Evolutionary conservation across 1,140 invertebrate genomes (phyloP), one percentile per base, ranked within the genome.

Genomic region (Drosophila seguyi): DNA sequence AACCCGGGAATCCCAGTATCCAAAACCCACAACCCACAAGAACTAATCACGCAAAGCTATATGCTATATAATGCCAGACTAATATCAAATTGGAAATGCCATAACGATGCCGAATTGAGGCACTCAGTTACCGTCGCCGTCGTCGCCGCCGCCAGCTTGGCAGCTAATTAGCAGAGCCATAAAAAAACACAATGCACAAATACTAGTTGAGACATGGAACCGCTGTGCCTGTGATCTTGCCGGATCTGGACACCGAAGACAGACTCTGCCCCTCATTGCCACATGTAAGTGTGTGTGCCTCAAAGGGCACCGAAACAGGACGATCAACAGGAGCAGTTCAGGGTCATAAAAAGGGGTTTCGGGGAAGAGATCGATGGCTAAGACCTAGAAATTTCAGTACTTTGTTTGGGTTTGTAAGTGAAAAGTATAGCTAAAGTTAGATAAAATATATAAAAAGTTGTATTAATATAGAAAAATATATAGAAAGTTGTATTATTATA

Each of bases 111-210:
- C 20, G 20, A 31, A 18, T 31, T 48, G 27, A 48, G 47, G 45
- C 47, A 52, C 58, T 50, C 18, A 42, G 39, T 42, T 42, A 13
- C 41, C 41, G n/a, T 0, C 13, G 14, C n/a, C n/a, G 10, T 6
- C n/a, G 8, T 3, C n/a, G 18, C 7, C 6, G 55, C n/a, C 7
- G 36, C 18, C 38, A 52, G 45, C 27, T 74, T 16, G n/a, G 36
- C 55, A 27, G 38, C 57, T 62, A 85, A 85, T 85, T 85, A 85
- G 82, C 81, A 86, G 81, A 29, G 16, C 59, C 67, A 86, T 85
- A 81, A 85, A 81, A 85, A 80, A 86, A 80, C 44, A 56, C 57
- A 73, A 66, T 66, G 57, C 56, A 41, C 69, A 79, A 76, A 84
- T 63, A 68, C 59, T 72, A 56, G 72, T 62, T 63, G 44, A 20